Conservation (phyloP, 2,797 vertebrate genomes). For the Fringilla coelebs region DNA sequence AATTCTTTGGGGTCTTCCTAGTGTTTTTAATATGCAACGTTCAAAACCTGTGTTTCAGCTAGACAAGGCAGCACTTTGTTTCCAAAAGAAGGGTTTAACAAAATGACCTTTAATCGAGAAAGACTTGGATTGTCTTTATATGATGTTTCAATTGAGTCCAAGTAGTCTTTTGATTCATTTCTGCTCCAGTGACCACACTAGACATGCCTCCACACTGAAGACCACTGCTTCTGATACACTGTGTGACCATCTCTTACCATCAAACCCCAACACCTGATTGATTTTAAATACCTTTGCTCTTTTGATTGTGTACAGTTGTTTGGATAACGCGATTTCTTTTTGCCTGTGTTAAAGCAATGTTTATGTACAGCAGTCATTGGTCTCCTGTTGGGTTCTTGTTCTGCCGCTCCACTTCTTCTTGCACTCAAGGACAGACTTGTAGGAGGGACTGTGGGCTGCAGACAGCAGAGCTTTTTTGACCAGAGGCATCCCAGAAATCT, state of each 20-base stretch:
- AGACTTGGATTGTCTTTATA: conserved; percentile 28
- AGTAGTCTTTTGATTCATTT: conserved; percentile 29
- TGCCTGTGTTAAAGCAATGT: background rate
- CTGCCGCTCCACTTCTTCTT: background rate
- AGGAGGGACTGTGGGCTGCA: background rate
- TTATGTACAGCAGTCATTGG: background rate
- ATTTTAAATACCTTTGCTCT: background rate
- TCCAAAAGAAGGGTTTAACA: conserved; percentile 64
- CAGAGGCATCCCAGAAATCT: background rate
- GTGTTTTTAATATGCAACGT: conserved; percentile 40
- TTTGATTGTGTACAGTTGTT: background rate
- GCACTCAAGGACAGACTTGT: background rate
- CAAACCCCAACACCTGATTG: background rate
- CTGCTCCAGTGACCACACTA: background rate
- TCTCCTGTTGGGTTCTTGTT: background rate
- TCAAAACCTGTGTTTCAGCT: conserved; percentile 53
- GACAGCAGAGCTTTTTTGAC: background rate
- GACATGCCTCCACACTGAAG: conserved; percentile 23
- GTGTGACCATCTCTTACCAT: background rate
- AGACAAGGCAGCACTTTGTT: conserved; percentile 65
- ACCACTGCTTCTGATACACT: background rate
- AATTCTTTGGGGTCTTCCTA: conserved; percentile 50
- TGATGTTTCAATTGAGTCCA: conserved; percentile 20
- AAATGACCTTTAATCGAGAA: conserved; percentile 46
- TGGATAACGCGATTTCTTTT: background rate